Conservation (phyloP, 2,888 invertebrate species). For the Philonicus albiceps region DNA sequence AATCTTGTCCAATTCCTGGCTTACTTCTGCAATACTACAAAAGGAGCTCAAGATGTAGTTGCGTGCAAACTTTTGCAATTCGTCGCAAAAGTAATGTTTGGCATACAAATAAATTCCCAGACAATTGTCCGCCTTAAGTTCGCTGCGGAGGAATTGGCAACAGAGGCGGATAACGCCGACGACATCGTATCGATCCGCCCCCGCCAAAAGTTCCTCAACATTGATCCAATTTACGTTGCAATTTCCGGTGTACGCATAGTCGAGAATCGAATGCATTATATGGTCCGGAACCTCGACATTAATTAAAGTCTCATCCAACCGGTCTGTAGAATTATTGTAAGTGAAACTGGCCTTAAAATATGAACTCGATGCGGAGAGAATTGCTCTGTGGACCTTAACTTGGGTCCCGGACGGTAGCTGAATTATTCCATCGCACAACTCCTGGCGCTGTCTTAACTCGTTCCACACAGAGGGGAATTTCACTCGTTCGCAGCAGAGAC, state of each 20-base stretch:
- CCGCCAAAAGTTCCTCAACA: constrained; percentile 73
- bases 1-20: constrained; percentile 67
- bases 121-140: constrained; percentile 74
- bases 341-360: constrained; percentile 78
- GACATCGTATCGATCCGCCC: constrained; percentile 78
- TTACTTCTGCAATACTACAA: constrained; percentile 67
- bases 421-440: constrained; percentile 73
- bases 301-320: constrained; percentile 70
- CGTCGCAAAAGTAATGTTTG: constrained; percentile 73
- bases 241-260: constrained; percentile 77
- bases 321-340: constrained; percentile 65
- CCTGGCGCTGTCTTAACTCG: constrained; percentile 71
- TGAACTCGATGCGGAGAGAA: constrained; percentile 76
- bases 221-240: constrained; percentile 72
- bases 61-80: constrained; percentile 70
- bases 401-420: constrained; percentile 68
- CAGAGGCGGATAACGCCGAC: constrained; percentile 76
- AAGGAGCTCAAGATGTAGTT: constrained; percentile 70
- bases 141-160: constrained; percentile 71
- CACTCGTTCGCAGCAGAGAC: constrained; percentile 10
- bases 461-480: constrained; percentile 73
- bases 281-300: constrained; percentile 68
- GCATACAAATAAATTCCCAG: constrained; percentile 77
- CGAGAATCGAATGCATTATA: constrained; percentile 73
- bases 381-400: constrained; percentile 73